These are phyloP conservation scores for Rousettus madagascariensis DNA, from an alignment of 2,797 vertebrate species.

Conservation along the genomic window DNA sequence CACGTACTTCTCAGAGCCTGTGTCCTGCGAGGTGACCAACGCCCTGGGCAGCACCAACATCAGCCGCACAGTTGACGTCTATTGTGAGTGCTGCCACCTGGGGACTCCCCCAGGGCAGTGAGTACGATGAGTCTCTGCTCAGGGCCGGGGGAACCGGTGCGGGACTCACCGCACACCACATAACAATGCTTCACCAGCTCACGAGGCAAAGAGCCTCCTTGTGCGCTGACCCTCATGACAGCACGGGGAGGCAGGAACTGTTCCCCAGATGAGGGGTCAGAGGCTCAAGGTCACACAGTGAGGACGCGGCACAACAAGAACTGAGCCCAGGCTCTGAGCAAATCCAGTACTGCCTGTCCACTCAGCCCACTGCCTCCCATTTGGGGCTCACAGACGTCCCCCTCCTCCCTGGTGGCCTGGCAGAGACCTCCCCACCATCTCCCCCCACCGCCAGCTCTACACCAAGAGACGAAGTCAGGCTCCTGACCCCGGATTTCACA, in stretches of 20 bases:
- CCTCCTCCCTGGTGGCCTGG: neutral
- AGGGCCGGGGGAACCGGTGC: accelerated
- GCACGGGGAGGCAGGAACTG: neutral
- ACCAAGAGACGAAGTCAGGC: accelerated
- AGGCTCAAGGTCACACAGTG: neutral
- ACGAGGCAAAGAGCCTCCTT: accelerated
- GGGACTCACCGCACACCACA: accelerated
- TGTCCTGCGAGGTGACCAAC: slow-evolving; percentile 98
- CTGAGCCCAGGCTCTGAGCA: neutral
- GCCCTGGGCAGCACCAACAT: slow-evolving; percentile 97
- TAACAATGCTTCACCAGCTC: accelerated
- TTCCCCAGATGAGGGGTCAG: neutral
- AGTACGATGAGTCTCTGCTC: neutral
- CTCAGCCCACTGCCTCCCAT: neutral
- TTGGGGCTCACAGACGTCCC: accelerated
- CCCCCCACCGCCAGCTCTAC: neutral
- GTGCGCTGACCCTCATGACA: neutral
- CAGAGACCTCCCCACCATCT: accelerated
- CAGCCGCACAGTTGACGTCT: slow-evolving; percentile 97
- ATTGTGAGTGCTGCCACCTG: slow-evolving; percentile 90
- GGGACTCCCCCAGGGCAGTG: accelerated
- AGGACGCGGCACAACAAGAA: neutral
- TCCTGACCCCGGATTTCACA: neutral
- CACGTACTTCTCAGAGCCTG: slow-evolving; percentile 95
- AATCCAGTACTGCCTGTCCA: no score